Base-by-base conservation (phyloP, 2,888 invertebrate species). In the Leptinotarsa tumamoca region DNA sequence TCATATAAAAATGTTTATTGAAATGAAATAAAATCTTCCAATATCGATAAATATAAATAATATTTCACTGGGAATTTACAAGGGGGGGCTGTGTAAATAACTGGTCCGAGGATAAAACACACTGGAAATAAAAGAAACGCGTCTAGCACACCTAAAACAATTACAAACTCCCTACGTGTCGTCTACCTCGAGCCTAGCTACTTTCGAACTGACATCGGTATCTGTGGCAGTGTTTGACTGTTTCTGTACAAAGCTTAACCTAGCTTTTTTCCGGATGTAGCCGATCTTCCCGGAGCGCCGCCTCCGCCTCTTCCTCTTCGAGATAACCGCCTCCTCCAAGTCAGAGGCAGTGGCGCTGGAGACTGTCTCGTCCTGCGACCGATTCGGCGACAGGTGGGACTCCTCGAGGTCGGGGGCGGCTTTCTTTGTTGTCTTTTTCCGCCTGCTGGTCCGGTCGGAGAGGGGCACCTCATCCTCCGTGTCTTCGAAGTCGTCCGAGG, bases 321-420 rank as follows among this genome's bases (percentile, higher is more conserved):
- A 52, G 15, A 61, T 23, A 17, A 68, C 21, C 14, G 69, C 72
- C 14, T 76, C 72, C n/a, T 75, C 75, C n/a, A 67, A 52, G 49
- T 76, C 73, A 7, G 73, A 70, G 14, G 54, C 52, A 7, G 75
- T 77, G 2, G 79, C 79, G 67, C 79, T 77, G 27, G 77, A 75
- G n/a, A 75, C 75, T 1, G 74, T 72, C 51, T 79, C 79, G 54
- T 79, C 74, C 68, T 75, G 79, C n/a, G 77, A 75, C 21, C 49
- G 18, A 17, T 49, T 58, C 14, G 75, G 71, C 21, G 77, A 72
- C 43, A 43, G 43, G 43, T 43, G 43, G 43, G 43, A 10, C 43
- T 43, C 43, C 43, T 43, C 43, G 10, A 10, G 43, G 10, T 43
- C 10, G 0, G 43, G 3, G 10, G 43, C 10, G 43, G 43, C 10